Base-by-base conservation (phyloP, 2,888 invertebrate species). In the Stramonita haemastoma region DNA sequence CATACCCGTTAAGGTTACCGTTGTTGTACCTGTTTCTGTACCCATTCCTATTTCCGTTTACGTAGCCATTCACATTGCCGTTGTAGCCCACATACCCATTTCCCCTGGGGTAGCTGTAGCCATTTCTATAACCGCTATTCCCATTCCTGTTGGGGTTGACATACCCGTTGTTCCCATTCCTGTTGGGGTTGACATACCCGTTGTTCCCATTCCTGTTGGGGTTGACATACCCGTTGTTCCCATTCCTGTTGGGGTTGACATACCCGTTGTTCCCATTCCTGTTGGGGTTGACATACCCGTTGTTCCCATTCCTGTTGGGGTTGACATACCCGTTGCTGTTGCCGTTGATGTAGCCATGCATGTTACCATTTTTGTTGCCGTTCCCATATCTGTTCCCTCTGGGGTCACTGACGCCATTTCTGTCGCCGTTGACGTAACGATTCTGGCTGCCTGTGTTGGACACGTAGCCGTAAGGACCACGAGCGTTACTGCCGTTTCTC, bases 331-430 rank as follows among this genome's bases (percentile, higher is more conserved):
- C 34, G n/a, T 73, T 46, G 22, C 81, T 46, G 87, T 79, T 87
- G 1, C 46, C 29, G 56, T 77, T 36, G 11, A 26, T 26, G 87
- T 56, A 34, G 4, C 73, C 46, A 11, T 4, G 26, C 17, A 19
- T 77, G 87, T 57, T 34, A n/a, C 87, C 73, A 26, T 83, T 46
- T 15, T 13, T 85, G 85, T 60, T 85, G n/a, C 85, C 32, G 57
- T 60, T 57, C 13, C n/a, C 32, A 57, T 32, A 8, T 8, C 85
- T 8, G 57, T 29, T 85, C 17, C 81, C n/a, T 6, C 29, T 81
- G 81, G 22, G 17, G 19, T 81, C 2, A 29, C 29, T 60, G 15
- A 8, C 8, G 36, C 29, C 34, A 22, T 34, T 81, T 17, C 81
- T 77, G 87, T 79, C 32, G 17, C 87, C 79, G 86, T 70, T 86